Evolutionary conservation across 1,140 invertebrate species (phyloP).

Genomic region (Drosophila burlai): DNA sequence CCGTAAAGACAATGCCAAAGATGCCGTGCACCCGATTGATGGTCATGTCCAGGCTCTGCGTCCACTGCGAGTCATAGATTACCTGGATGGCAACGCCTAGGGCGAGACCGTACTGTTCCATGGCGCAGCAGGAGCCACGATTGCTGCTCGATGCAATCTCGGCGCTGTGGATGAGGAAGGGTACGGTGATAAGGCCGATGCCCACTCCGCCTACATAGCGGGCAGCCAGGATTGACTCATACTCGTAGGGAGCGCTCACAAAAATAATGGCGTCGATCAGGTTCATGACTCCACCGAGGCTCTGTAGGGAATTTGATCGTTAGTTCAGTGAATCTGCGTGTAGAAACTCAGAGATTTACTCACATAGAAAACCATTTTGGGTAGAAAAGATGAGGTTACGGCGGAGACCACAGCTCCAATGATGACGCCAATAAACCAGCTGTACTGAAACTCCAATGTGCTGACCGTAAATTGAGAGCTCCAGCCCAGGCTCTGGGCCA

Average conservation of each 20-base stretch:
- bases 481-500: constrained; percentile 67
- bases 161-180: constrained; percentile 66
- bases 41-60: neutral
- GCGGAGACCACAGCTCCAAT: constrained; percentile 63
- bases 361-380: constrained; percentile 64
- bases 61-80: constrained; percentile 57
- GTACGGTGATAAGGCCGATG: constrained; percentile 62
- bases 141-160: constrained; percentile 50
- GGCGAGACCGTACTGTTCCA: constrained; percentile 65
- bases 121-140: constrained; percentile 55
- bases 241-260: constrained; percentile 53
- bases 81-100: constrained; percentile 68
- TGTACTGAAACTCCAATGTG: constrained; percentile 57
- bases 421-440: constrained; percentile 75
- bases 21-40: constrained; percentile 67
- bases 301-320: constrained; percentile 9
- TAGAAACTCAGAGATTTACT: constrained; percentile 2
- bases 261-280: constrained; percentile 69
- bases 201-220: constrained; percentile 72
- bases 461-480: constrained; percentile 7
- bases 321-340: neutral
- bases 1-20: constrained; percentile 61
- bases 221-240: constrained; percentile 59
- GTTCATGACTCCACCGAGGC: constrained; percentile 51
- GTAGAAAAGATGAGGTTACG: constrained; percentile 39